Percentiles rank a stretch among this genome's conserved stretches.
Evolutionary conservation across 1,140 invertebrate species (phyloP).

Genomic region (Aphaenogaster floridana): DNA sequence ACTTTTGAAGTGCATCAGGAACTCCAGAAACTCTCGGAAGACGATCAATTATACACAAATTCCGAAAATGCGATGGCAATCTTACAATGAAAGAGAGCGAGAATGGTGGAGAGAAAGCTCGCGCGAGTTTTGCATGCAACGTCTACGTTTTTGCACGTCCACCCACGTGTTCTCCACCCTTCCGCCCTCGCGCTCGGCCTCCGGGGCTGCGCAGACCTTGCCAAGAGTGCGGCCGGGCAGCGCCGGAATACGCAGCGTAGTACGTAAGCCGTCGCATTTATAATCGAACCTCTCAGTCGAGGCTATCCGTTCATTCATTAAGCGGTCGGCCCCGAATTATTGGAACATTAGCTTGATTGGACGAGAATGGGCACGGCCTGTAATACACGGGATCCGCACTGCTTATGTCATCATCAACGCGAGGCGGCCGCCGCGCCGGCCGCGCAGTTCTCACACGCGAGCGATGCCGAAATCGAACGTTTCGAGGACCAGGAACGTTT

Average conservation of each 20-base stretch:
- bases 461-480: conserved; percentile 7
- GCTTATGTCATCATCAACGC: conserved; percentile 41
- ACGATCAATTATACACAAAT: background rate
- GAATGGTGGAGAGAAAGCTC: background rate
- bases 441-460: conserved; percentile 8
- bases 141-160: conserved; percentile 35
- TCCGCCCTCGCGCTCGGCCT: conserved; percentile 18
- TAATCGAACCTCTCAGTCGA: conserved; percentile 68
- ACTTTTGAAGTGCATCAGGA: background rate
- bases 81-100: background rate
- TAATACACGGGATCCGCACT: conserved; percentile 61
- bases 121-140: conserved; percentile 35
- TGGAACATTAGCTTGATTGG: conserved; percentile 86
- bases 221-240: background rate
- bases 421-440: background rate
- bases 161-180: conserved; percentile 19
- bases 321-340: conserved; percentile 82
- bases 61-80: background rate
- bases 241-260: conserved; percentile 26
- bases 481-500: background rate
- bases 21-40: background rate
- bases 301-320: conserved; percentile 78
- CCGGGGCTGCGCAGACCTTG: conserved; percentile 30
- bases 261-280: conserved; percentile 47
- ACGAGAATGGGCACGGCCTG: conserved; percentile 82